A percentile compares a stretch with the other conserved stretches of the same genome.
Conservation (phyloP, 2,797 vertebrate species). For the Huso huso region DNA sequence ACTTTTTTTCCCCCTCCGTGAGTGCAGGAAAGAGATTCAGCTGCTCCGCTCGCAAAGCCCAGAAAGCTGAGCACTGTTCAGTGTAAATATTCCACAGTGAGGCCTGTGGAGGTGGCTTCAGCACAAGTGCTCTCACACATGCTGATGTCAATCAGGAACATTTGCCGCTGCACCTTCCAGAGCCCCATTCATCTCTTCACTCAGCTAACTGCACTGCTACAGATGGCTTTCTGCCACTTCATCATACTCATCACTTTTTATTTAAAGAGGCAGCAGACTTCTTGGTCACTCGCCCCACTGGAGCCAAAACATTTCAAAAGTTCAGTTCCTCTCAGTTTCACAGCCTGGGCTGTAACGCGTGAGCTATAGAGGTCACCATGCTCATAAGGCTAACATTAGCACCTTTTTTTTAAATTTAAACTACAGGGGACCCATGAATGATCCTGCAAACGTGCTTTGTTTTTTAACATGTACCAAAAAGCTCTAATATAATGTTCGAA, state of each 20-base stretch:
- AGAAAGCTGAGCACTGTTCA: constrained; percentile 50
- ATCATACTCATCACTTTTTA: constrained; percentile 38
- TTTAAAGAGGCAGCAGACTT: constrained; percentile 36
- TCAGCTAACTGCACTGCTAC: constrained; percentile 20
- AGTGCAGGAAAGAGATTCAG: constrained; percentile 36
- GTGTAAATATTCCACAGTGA: constrained; percentile 9
- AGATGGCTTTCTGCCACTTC: constrained; percentile 32
- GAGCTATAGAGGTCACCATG: too few species aligned
- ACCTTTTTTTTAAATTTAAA: too few species aligned
- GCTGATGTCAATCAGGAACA: constrained; percentile 76
- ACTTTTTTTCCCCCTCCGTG: background rate
- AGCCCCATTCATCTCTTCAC: constrained; percentile 55
- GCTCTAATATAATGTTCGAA: too few species aligned
- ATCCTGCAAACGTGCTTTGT: too few species aligned
- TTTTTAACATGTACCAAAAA: too few species aligned
- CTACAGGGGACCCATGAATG: too few species aligned
- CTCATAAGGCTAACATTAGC: too few species aligned
- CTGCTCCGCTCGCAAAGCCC: constrained; percentile 54
- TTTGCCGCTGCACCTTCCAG: constrained; percentile 49
- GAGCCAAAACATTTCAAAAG: constrained; percentile 14
- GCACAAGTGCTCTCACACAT: constrained; percentile 68
- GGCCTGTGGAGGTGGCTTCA: constrained; percentile 41
- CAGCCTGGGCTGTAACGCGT: background rate
- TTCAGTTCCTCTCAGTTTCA: constrained; percentile 15
- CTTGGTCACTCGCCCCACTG: constrained; percentile 7